Conservation (phyloP, 2,888 invertebrate genomes). For the Bellardia pandia region DNA sequence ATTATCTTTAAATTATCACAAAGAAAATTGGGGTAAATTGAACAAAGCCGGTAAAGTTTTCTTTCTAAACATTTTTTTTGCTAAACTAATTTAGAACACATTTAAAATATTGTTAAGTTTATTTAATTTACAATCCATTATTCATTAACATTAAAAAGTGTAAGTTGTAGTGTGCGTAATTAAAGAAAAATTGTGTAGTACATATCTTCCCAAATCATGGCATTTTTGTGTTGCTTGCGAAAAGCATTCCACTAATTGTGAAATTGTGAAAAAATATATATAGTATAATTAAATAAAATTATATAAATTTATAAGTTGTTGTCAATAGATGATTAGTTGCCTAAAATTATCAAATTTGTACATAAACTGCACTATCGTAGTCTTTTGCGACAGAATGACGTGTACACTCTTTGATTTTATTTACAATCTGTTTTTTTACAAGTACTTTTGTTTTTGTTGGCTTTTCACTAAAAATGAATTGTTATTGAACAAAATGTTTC, state of each 20-base stretch:
- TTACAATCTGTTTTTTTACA: not conserved
- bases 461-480: not conserved
- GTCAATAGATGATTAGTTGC: not conserved
- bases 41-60: conserved; percentile 29
- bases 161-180: not conserved
- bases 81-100: not conserved
- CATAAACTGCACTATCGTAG: not conserved
- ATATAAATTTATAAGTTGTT: not conserved
- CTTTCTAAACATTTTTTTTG: conserved; percentile 1
- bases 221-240: not conserved
- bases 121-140: not conserved
- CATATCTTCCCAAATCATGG: not conserved
- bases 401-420: conserved; percentile 35
- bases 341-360: not conserved
- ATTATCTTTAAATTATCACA: conserved; percentile 15
- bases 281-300: not conserved
- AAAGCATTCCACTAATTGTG: not conserved
- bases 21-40: conserved; percentile 43
- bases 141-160: not conserved
- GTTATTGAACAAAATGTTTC: not conserved
- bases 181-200: not conserved
- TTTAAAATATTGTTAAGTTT: not conserved
- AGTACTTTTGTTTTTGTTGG: not conserved
- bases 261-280: not conserved
- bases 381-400: conserved; percentile 24